Base-by-base conservation (phyloP, 2,113 vertebrate species). In the Onychostruthus taczanowskii region DNA sequence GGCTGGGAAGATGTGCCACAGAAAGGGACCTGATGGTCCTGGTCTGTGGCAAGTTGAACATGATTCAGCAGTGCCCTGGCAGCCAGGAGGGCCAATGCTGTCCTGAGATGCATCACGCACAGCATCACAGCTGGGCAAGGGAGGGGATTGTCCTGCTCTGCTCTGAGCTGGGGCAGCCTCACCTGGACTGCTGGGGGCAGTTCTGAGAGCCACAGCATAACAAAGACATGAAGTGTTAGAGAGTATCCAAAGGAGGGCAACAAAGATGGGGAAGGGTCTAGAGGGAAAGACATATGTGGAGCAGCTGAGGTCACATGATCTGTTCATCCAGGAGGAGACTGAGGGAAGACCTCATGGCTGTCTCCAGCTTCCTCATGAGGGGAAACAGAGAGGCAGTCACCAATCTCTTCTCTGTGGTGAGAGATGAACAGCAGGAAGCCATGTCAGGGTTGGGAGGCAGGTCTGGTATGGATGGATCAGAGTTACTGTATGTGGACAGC, bases 1-100 rank as follows among this genome's bases (percentile, higher is more conserved):
- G 23, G 8, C 20, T 66, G 30, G 30, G 14, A 30, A 75, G 35
- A 8, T 41, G 24, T 10, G 15, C 6, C 6, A 23, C 11, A 23
- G 33, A 73, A 27, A 46, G 18, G 20, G 20, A 7, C 43, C 41
- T 30, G 19, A 10, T 10, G 12, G 0, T 35, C 20, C 26, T 58
- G 50, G 8, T 49, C 0, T 0, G 0, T 6, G 30, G 20, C 16
- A 49, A 56, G n/a, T 5, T 58, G 52, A 16, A 39, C 1, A 2
- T 5, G 19, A 28, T 15, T 4, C 43, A 73, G 47, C 56, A 41
- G 39, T 73, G 67, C 13, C 39, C 31, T 53, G 67, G 47, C 39
- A 84, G 56, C 47, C 67, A 62, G 67, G 56, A 44, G 39, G 27
- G 21, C 47, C 55, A 62, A 2, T 0, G 0, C 0, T 52, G 46